Evolutionary conservation across 2,113 vertebrate genomes (phyloP), one percentile per base, ranked within the genome.

Genomic region (Protomyctophum bolini): DNA sequence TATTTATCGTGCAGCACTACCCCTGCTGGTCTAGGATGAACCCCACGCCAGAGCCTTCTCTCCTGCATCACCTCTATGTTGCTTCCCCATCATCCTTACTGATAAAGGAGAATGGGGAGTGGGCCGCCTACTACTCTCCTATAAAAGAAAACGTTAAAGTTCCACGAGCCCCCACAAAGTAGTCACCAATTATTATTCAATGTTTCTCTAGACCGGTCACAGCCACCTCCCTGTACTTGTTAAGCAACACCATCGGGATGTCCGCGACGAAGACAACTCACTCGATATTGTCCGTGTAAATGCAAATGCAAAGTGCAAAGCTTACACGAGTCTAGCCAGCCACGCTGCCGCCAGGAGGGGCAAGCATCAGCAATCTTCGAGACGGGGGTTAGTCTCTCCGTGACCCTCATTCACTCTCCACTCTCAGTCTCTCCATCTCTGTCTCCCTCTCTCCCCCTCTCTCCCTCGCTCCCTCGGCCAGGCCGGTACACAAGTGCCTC

Each of bases 351-450:
- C 68, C 41, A 33, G 54, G 70, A 82, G 51, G 28, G 77, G 86
- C 86, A 81, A 79, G 81, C 87, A 84, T 88, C 90, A 90, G 88
- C 88, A 87, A n/a, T 87, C 90, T 84, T 84, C 3, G 63, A 73
- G 83, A 80, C 80, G 57, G 72, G 21, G 83, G 82, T 88, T 85
- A 84, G 82, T 90, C 68, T 83, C 79, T 83, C 82, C 70, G 71
- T 91, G 88, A 91, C 88, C 90, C 87, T 82, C 81, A 83, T 89
- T 86, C 86, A 86, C 77, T 73, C 83, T 72, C 76, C 48, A 70
- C 74, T 82, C 86, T 69, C 78, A 82, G 81, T 85, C 87, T 88
- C 87, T 90, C 76, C 88, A 89, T 90, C 87, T 87, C 80, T 89
- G 87, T 89, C 82, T 83, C 84, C 66, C 80, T 63, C 14, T 15